phyloP scores from a whole-genome alignment of 23 tunicate genomes.

The Trididemnum clinides region DNA sequence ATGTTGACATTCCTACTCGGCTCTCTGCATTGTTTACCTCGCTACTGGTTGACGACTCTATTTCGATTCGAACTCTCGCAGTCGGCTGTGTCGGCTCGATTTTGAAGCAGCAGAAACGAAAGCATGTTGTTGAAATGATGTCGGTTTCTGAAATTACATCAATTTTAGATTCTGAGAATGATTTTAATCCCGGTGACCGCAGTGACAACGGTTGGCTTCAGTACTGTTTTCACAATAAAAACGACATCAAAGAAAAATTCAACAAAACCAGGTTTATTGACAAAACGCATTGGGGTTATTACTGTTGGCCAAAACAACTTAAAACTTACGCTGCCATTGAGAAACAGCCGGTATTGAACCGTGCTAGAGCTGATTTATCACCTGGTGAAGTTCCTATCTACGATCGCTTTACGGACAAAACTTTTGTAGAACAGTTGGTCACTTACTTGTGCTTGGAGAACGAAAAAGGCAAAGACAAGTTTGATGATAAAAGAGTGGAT shows the following conservation, averaged over 20 bases:
- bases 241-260: slow-evolving; percentile 55
- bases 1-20: slow-evolving; percentile 30
- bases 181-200: slow-evolving; percentile 61
- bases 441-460: slow-evolving; percentile 56
- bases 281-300: slow-evolving; percentile 91
- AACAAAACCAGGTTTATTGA: slow-evolving; percentile 71
- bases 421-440: slow-evolving; percentile 60
- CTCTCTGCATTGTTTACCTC: slow-evolving; percentile 9
- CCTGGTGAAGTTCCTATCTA: slow-evolving; percentile 50
- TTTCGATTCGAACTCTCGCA: slow-evolving; percentile 47
- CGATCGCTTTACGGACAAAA: slow-evolving; percentile 52
- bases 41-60: slow-evolving; percentile 53
- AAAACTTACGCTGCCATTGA: slow-evolving; percentile 69
- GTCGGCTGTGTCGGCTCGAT: slow-evolving; percentile 56
- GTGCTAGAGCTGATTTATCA: slow-evolving; percentile 44
- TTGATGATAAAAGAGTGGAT: slow-evolving; percentile 64
- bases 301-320: slow-evolving; percentile 74
- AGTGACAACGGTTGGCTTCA: slow-evolving; percentile 62
- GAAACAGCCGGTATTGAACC: slow-evolving; percentile 50
- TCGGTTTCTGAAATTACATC: slow-evolving; percentile 41
- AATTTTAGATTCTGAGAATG: too few relatives aligned
- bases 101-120: slow-evolving; percentile 62
- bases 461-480: slow-evolving; percentile 70
- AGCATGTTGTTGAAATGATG: slow-evolving; percentile 46
- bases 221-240: slow-evolving; percentile 36